These are phyloP conservation scores for Acanthopleura granulata DNA, from an alignment of 2,888 invertebrate genomes.

Conservation along the genomic window DNA sequence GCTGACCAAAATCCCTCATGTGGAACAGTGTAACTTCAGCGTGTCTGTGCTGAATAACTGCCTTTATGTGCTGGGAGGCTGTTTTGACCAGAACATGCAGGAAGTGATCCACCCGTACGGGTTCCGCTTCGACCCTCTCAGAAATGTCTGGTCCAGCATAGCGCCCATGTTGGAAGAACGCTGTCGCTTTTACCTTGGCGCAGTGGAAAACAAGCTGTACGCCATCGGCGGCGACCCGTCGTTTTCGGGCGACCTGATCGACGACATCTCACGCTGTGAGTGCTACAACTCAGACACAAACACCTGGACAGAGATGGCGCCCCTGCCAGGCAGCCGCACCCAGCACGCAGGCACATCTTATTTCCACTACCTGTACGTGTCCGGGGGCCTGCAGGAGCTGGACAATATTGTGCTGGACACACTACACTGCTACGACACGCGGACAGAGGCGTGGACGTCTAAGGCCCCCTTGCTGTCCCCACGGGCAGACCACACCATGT, in stretches of 20 bases:
- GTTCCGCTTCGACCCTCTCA: conserved; percentile 76
- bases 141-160: conserved; percentile 78
- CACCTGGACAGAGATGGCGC: conserved; percentile 46
- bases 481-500: conserved; percentile 62
- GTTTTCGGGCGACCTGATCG: conserved; percentile 50
- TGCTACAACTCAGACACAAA: conserved; percentile 47
- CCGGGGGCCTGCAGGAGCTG: conserved; percentile 74
- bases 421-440: conserved; percentile 49
- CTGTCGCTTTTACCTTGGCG: conserved; percentile 59
- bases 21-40: conserved; percentile 82
- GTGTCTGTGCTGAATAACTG: conserved; percentile 79
- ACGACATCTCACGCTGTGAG: conserved; percentile 52
- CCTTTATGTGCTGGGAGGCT: conserved; percentile 80
- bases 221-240: conserved; percentile 74
- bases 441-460: conserved; percentile 44
- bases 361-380: conserved; percentile 68
- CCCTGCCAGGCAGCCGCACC: conserved; percentile 53
- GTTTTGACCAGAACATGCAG: conserved; percentile 76
- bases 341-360: conserved; percentile 59
- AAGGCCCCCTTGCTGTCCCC: conserved; percentile 46
- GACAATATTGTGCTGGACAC: conserved; percentile 72
- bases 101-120: conserved; percentile 82
- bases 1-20: conserved; percentile 79
- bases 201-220: conserved; percentile 48
- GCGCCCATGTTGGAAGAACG: conserved; percentile 62